These are phyloP conservation scores for Numida meleagris DNA, from an alignment of 2,113 vertebrate genomes.

Conservation along the genomic window DNA sequence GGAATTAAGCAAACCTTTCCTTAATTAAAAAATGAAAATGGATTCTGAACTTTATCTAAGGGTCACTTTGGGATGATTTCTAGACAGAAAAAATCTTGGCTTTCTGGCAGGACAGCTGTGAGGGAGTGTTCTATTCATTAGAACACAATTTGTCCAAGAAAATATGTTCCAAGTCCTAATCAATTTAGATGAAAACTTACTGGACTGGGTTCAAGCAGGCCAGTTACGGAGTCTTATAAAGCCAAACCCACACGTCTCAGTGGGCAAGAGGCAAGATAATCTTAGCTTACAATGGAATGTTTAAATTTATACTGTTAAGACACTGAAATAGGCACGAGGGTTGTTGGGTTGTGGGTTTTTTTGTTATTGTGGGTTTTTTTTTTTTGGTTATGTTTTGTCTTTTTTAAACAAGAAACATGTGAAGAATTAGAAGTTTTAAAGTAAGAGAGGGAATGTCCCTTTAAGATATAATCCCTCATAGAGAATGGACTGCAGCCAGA, in stretches of 20 bases:
- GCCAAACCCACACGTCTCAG: slow-evolving; percentile 74
- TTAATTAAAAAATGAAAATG: slow-evolving; percentile 72
- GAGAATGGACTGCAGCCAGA: slow-evolving; percentile 34
- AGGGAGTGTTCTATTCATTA: slow-evolving; percentile 75
- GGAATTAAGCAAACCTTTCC: slow-evolving; percentile 67
- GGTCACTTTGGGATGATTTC: slow-evolving; percentile 77
- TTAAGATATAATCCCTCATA: slow-evolving; percentile 33
- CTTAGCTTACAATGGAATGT: slow-evolving; percentile 73
- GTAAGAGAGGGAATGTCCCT: slow-evolving; percentile 8
- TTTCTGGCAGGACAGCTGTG: slow-evolving; percentile 74
- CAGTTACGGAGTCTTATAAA: slow-evolving; percentile 58
- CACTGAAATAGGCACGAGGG: slow-evolving; percentile 53
- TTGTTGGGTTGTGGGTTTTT: not conserved
- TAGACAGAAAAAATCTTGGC: slow-evolving; percentile 76
- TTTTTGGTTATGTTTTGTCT: not conserved
- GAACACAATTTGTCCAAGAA: slow-evolving; percentile 76
- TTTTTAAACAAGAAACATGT: slow-evolving; percentile 42
- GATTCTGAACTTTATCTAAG: slow-evolving; percentile 76
- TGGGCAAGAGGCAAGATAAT: slow-evolving; percentile 72
- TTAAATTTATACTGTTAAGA: slow-evolving; percentile 61
- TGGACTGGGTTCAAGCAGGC: slow-evolving; percentile 69
- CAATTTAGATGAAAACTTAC: slow-evolving; percentile 75
- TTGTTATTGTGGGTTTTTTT: too few relatives aligned
- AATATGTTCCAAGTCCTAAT: slow-evolving; percentile 75
- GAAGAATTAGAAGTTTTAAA: slow-evolving; percentile 40